phyloP scores from a whole-genome alignment of 2,113 vertebrate genomes.

The Formicarius rufipectus region DNA sequence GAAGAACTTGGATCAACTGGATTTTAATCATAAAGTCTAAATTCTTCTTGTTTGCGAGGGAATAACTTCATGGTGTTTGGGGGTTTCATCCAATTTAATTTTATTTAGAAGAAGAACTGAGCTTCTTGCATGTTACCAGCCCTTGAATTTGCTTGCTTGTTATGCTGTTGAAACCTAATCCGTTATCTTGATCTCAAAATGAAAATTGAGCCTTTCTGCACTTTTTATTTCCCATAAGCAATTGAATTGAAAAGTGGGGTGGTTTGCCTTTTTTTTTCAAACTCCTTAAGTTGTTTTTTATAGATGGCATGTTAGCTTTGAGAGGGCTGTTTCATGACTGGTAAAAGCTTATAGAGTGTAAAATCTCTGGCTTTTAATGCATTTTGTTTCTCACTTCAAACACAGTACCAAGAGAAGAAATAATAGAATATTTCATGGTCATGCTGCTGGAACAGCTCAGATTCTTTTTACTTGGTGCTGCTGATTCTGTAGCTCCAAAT shows the following conservation, averaged over 20 bases:
- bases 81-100: neutral
- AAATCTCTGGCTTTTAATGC: constrained; percentile 13
- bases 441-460: neutral
- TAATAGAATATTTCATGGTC: neutral
- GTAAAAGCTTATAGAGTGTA: constrained; percentile 20
- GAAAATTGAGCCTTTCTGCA: neutral
- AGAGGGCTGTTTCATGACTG: neutral
- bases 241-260: neutral
- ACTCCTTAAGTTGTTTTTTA: neutral
- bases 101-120: neutral
- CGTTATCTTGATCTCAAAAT: neutral
- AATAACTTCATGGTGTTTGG: neutral
- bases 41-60: neutral
- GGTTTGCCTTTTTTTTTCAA: neutral
- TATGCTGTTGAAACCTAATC: constrained; percentile 1
- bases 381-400: constrained; percentile 3
- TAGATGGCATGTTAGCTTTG: neutral
- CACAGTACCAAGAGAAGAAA: neutral
- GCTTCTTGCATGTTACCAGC: neutral
- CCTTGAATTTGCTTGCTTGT: constrained; percentile 3
- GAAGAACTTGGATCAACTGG: constrained; percentile 15
- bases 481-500: neutral
- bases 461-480: neutral
- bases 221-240: constrained; percentile 12
- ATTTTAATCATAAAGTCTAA: constrained; percentile 17